Conservation (phyloP, 92 coral and sea anemone species). For the Plumapathes pennacea region DNA sequence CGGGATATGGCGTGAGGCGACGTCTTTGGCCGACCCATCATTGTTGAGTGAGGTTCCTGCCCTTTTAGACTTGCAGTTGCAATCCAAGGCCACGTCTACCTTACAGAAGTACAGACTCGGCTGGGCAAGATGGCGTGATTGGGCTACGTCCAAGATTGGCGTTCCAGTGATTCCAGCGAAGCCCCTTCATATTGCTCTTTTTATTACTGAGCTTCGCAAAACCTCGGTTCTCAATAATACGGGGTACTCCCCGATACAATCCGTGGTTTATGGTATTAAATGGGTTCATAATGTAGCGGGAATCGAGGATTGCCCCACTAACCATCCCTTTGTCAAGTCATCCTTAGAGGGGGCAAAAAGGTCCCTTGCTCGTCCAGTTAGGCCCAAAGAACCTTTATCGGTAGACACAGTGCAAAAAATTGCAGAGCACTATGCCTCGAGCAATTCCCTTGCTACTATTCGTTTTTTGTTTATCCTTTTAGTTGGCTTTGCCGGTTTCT, state of each 20-base stretch:
- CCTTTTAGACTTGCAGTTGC: conserved; percentile 36
- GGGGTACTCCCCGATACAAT: conserved; percentile 17
- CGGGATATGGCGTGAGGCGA: conserved; percentile 26
- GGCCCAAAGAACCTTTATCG: conserved; percentile 40
- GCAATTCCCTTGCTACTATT: conserved; percentile 22
- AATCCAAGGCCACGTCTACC: conserved; percentile 22
- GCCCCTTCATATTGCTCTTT: conserved; percentile 34
- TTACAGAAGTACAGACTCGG: conserved; percentile 19
- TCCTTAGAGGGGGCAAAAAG: conserved; percentile 39
- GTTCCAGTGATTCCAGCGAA: conserved; percentile 31
- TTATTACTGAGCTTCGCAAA: conserved; percentile 19
- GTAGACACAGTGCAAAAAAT: conserved; percentile 4
- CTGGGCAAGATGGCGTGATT: conserved; percentile 25
- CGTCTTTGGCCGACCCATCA: conserved; percentile 24
- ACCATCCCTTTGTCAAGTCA: conserved; percentile 34
- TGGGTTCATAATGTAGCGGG: conserved; percentile 30
- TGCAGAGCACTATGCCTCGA: conserved; percentile 17
- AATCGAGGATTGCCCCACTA: conserved; percentile 9
- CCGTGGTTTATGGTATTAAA: conserved; percentile 11
- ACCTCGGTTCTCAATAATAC: conserved; percentile 10
- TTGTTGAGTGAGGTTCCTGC: conserved; percentile 13
- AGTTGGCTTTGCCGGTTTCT: no score
- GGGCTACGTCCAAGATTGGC: conserved; percentile 23
- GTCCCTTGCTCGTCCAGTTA: conserved; percentile 27
- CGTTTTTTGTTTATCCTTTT: conserved; percentile 49